Evolutionary conservation across 2,113 vertebrate genomes (phyloP).

Genomic region (Bubo blakistoni): DNA sequence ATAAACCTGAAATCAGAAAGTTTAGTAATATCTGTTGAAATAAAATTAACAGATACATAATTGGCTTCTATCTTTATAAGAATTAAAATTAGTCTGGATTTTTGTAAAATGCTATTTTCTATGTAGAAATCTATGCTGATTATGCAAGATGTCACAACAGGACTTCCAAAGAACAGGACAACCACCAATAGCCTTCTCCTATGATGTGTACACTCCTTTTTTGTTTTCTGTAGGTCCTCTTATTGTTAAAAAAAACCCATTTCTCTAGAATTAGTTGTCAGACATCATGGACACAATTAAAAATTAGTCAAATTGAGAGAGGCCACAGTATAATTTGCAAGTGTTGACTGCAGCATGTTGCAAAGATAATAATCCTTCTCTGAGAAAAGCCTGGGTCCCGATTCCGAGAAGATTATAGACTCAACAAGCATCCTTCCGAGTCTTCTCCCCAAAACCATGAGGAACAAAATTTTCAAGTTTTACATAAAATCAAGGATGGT

Average conservation of each 20-base stretch:
- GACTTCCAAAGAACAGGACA: background rate
- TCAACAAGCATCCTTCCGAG: background rate
- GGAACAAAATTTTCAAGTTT: background rate
- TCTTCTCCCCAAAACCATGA: background rate
- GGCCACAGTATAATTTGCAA: background rate
- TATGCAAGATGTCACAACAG: background rate
- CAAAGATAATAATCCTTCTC: background rate
- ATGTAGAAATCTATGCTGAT: background rate
- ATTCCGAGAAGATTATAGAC: background rate
- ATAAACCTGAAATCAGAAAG: background rate
- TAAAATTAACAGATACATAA: background rate
- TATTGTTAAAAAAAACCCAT: background rate
- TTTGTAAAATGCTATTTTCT: background rate
- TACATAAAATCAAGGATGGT: background rate
- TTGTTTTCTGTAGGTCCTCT: background rate
- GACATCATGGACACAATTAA: background rate
- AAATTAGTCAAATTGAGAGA: background rate
- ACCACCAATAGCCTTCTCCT: background rate
- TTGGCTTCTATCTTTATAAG: background rate
- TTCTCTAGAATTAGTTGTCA: background rate
- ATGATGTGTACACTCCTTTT: background rate
- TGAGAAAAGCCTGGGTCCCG: background rate
- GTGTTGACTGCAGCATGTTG: background rate
- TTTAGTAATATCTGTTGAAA: background rate
- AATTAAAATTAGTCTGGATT: background rate